phyloP scores from a whole-genome alignment of 2,888 invertebrate species.

The Stenodema calcarata region DNA sequence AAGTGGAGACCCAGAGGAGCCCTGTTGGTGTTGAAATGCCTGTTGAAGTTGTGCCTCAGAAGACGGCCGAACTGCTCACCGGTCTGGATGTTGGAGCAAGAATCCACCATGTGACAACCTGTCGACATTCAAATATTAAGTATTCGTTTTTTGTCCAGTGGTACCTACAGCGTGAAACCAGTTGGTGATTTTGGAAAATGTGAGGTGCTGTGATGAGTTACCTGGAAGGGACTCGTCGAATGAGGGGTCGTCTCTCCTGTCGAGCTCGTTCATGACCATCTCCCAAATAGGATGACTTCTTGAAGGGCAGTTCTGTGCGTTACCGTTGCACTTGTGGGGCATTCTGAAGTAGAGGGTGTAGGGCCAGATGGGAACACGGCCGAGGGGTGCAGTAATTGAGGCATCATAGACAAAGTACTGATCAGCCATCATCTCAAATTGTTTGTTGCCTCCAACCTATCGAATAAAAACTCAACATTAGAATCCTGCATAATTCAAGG shows the following conservation, averaged over 20 bases:
- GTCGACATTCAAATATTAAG: not conserved
- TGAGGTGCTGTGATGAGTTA: conserved; percentile 55
- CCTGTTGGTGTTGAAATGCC: conserved; percentile 90
- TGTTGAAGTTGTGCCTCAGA: conserved; percentile 91
- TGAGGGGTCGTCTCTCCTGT: conserved; percentile 90
- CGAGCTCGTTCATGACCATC: conserved; percentile 94
- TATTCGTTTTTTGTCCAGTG: too few species aligned
- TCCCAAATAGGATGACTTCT: conserved; percentile 91
- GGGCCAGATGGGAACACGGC: conserved; percentile 94
- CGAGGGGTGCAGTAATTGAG: conserved; percentile 87
- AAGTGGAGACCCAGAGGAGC: conserved; percentile 92
- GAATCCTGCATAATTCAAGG: too few species aligned
- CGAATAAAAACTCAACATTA: not conserved
- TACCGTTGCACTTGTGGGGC: conserved; percentile 94
- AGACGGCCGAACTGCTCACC: conserved; percentile 90
- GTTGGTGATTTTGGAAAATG: not conserved
- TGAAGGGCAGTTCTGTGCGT: conserved; percentile 91
- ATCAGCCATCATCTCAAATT: conserved; percentile 97
- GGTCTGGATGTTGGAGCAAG: conserved; percentile 89
- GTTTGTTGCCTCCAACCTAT: conserved; percentile 90
- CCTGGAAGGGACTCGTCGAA: conserved; percentile 90
- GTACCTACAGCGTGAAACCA: too few species aligned
- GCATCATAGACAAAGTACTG: conserved; percentile 95
- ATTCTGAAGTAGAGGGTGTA: conserved; percentile 96
- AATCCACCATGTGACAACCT: conserved; percentile 81